Evolutionary conservation across 2,797 vertebrate genomes (phyloP).

Genomic region (Uromys caudimaculatus): DNA sequence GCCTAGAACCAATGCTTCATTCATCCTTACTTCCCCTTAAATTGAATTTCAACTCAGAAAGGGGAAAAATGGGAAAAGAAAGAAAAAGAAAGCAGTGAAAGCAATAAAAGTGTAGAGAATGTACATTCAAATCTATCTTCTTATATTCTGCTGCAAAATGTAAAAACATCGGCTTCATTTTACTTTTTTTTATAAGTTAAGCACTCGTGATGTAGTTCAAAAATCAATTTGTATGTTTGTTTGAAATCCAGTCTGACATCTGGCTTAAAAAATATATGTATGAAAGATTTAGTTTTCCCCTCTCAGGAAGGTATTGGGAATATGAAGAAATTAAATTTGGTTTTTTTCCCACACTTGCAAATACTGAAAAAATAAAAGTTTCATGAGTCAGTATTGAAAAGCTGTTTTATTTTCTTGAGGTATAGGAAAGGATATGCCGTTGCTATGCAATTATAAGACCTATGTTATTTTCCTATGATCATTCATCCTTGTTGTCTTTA

Average conservation of each 20-base stretch:
- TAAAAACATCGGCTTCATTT: slow-evolving; percentile 57
- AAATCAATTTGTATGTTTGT: slow-evolving; percentile 72
- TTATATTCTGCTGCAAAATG: slow-evolving; percentile 57
- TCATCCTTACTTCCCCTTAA: slow-evolving; percentile 77
- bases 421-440: neutral
- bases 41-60: slow-evolving; percentile 78
- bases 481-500: neutral
- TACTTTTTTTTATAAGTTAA: slow-evolving; percentile 73
- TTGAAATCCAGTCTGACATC: slow-evolving; percentile 62
- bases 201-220: slow-evolving; percentile 55
- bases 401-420: slow-evolving; percentile 25
- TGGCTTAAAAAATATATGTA: slow-evolving; percentile 56
- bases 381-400: neutral
- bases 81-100: slow-evolving; percentile 37
- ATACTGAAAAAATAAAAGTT: neutral
- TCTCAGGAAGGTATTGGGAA: neutral
- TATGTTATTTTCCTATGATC: neutral
- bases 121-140: slow-evolving; percentile 69
- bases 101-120: slow-evolving; percentile 65
- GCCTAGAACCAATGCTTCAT: slow-evolving; percentile 75
- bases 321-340: neutral
- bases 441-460: neutral
- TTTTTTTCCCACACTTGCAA: slow-evolving; percentile 46
- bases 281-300: slow-evolving; percentile 38
- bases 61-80: neutral